Conservation (phyloP, 2,888 invertebrate species). For the Helobdella robusta region DNA sequence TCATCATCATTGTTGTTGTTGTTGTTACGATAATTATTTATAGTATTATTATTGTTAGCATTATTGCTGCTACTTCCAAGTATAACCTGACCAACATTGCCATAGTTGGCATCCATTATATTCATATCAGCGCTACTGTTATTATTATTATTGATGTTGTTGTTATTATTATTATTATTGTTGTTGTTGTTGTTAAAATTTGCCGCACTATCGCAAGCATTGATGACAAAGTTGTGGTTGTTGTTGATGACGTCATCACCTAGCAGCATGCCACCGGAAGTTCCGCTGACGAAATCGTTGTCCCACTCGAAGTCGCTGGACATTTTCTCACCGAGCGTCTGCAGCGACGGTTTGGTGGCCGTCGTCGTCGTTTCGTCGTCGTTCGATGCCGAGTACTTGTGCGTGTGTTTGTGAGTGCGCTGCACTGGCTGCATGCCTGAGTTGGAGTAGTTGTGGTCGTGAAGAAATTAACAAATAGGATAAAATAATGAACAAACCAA, state of each 20-base stretch:
- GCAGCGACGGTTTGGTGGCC: slow-evolving; percentile 8
- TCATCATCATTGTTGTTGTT: no score
- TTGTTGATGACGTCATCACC: slow-evolving; percentile 18
- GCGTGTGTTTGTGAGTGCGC: slow-evolving; percentile 1
- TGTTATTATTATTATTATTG: no score
- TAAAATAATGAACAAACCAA: background rate
- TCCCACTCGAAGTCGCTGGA: slow-evolving; percentile 34
- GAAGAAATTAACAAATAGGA: background rate
- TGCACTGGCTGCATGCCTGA: slow-evolving; percentile 30
- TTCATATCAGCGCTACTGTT: no score
- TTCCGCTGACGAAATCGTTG: slow-evolving; percentile 25
- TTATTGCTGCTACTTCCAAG: no score
- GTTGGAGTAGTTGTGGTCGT: background rate
- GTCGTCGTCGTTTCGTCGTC: slow-evolving; percentile 3
- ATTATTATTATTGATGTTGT: no score
- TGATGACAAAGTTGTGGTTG: slow-evolving; percentile 3
- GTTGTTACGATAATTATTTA: no score
- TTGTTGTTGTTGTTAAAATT: no score
- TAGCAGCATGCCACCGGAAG: background rate
- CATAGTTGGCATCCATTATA: no score
- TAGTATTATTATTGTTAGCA: no score
- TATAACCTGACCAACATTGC: no score
- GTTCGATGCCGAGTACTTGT: slow-evolving; percentile 7
- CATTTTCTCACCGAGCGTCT: slow-evolving; percentile 18
- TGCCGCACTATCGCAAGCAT: no score